Evolutionary conservation across 2,888 invertebrate species (phyloP).

Genomic region (Unio delphinus): DNA sequence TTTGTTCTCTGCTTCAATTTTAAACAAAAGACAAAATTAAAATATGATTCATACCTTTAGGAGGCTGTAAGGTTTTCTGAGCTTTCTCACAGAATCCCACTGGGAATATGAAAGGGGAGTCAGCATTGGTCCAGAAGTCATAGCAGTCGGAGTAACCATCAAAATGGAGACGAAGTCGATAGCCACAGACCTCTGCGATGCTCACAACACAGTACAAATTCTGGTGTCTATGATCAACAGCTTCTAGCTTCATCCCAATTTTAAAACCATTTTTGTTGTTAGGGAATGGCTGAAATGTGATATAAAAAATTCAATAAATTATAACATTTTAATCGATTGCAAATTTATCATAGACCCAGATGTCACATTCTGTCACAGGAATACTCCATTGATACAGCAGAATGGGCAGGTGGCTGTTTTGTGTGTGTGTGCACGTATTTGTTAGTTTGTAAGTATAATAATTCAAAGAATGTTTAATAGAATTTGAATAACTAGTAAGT

Average conservation of each 20-base stretch:
- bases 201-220: conserved; percentile 90
- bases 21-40: background rate
- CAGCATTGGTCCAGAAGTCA: conserved; percentile 95
- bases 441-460: too few species aligned
- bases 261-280: conserved; percentile 80
- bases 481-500: too few species aligned
- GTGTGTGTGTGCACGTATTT: too few species aligned
- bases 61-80: conserved; percentile 84
- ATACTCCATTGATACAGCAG: too few species aligned
- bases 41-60: conserved; percentile 75
- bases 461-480: too few species aligned
- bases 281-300: conserved; percentile 77
- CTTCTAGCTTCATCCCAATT: conserved; percentile 91
- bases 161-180: conserved; percentile 88
- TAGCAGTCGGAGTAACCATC: conserved; percentile 91
- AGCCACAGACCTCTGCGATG: conserved; percentile 83
- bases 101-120: conserved; percentile 92
- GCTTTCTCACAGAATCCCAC: conserved; percentile 94
- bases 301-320: background rate
- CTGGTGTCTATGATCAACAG: conserved; percentile 93
- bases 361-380: background rate
- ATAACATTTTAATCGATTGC: conserved; percentile 3
- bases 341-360: background rate
- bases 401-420: too few species aligned
- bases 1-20: background rate